Base-by-base conservation (phyloP, 2,888 invertebrate genomes). In the Andrena bucephala region DNA sequence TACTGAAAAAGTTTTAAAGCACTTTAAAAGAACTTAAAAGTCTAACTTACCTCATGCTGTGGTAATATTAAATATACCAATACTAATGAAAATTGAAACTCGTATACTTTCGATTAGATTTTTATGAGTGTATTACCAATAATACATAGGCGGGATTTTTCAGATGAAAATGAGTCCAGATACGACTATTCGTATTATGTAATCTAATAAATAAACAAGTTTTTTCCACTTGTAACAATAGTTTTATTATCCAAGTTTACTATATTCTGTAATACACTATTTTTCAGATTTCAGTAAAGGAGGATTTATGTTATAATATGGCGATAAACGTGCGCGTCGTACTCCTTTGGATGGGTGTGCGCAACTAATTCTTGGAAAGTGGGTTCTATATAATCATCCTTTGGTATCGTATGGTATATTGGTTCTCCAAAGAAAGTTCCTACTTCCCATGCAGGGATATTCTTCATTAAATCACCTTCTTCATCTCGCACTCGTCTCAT, bases 391-490 rank as follows among this genome's bases (percentile, higher is more conserved):
- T 4, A 42, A 42, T 59, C 24, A 5, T 42, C 42, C 20, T 52
- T 36, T 13, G 57, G 10, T 16, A 36, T 0, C n/a, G 73, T 4
- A 10, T 2, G 0, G 95, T 95, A 99, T 13, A 99, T 94, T 31
- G 96, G 97, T 92, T 98, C 97, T 5, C 98, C 98, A 88, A 96
- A 98, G 94, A 96, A 97, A 1, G 97, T 99, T 65, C 99, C 99
- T 6, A 97, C 96, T 95, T 97, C 96, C 99, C 99, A 99, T 87
- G 97, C 97, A 77, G 97, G 97, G 16, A 98, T 97, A 94, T 98
- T 96, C 86, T 96, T 96, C 99, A 99, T 99, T 48, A 99, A 95
- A 75, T 97, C 96, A 1, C 95, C 95, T 94, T 99, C 99, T 85
- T 97, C 97, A 20, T 98, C 98, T 20, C 98, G 96, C 94, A 98